phyloP scores from a whole-genome alignment of 2,113 vertebrate genomes.

The Xiphophorus maculatus region DNA sequence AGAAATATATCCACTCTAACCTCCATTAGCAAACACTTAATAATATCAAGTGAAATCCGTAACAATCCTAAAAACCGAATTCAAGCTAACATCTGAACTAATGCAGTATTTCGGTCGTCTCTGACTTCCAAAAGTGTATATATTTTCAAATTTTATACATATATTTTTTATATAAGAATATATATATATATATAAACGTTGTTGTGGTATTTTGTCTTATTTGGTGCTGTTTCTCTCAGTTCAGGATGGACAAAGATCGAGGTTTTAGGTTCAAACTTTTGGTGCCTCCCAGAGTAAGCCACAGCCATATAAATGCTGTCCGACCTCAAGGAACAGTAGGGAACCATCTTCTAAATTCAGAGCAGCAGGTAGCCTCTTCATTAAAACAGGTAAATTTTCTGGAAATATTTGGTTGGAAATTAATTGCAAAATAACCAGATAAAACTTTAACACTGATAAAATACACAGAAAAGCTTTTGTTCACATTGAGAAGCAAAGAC shows the following conservation, averaged over 20 bases:
- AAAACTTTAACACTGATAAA: background rate
- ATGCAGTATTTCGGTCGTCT: background rate
- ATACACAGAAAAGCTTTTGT: too few relatives aligned
- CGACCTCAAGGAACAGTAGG: slow-evolving; percentile 64
- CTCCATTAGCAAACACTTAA: background rate
- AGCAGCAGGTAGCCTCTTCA: slow-evolving; percentile 47
- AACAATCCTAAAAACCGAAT: background rate
- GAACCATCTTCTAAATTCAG: slow-evolving; percentile 23
- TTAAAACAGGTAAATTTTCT: background rate
- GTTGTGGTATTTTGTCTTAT: background rate
- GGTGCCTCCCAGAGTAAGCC: slow-evolving; percentile 70
- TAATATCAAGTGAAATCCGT: background rate
- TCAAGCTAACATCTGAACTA: background rate
- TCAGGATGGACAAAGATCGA: slow-evolving; percentile 73
- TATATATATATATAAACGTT: background rate
- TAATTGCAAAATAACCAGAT: too few relatives aligned
- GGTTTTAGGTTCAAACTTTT: slow-evolving; percentile 79
- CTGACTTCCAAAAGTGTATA: background rate
- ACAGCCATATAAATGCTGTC: slow-evolving; percentile 67
- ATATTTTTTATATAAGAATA: too few relatives aligned
- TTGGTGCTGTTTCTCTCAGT: background rate
- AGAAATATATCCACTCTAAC: background rate
- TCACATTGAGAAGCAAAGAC: too few relatives aligned
- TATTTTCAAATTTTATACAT: background rate
- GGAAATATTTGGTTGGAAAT: background rate